A percentile compares a stretch with the other conserved stretches of the same genome.
Evolutionary conservation across 2,797 vertebrate genomes (phyloP).

Genomic region (Trachurus trachurus): DNA sequence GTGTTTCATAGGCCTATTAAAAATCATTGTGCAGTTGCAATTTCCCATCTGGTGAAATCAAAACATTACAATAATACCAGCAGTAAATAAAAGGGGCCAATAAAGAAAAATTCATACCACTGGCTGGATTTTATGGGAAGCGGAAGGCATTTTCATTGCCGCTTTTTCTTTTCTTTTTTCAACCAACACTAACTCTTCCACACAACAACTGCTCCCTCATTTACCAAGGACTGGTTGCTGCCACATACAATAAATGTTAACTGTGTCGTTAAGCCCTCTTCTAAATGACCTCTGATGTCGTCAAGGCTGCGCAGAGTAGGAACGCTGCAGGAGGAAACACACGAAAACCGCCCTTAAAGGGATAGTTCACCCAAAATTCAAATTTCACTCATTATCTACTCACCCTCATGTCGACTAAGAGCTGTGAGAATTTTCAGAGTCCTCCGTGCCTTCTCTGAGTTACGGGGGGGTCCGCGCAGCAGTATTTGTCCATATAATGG

Average conservation of each 20-base stretch:
- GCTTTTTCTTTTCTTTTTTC: slow-evolving; percentile 18
- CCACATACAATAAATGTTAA: slow-evolving; percentile 67
- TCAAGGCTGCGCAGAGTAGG: slow-evolving; percentile 5
- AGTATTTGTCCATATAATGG: no score
- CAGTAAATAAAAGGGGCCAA: slow-evolving; percentile 66
- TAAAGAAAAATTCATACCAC: slow-evolving; percentile 62
- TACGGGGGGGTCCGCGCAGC: no score
- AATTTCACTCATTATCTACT: no score
- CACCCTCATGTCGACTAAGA: no score
- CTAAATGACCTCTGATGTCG: slow-evolving; percentile 44
- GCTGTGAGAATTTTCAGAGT: no score
- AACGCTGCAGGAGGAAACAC: background rate
- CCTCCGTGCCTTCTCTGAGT: no score
- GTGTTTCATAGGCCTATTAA: slow-evolving; percentile 68
- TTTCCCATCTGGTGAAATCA: slow-evolving; percentile 71
- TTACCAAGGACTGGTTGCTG: slow-evolving; percentile 38
- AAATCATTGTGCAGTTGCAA: slow-evolving; percentile 65
- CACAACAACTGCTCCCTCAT: slow-evolving; percentile 44
- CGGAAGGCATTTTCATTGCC: slow-evolving; percentile 49
- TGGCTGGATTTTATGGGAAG: slow-evolving; percentile 41
- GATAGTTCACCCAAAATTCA: no score
- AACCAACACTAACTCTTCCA: slow-evolving; percentile 38
- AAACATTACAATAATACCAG: slow-evolving; percentile 64
- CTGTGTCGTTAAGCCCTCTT: slow-evolving; percentile 41
- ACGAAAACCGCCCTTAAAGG: background rate